Conservation (phyloP, 2,797 vertebrate genomes). For the Anisognathus igniventris region DNA sequence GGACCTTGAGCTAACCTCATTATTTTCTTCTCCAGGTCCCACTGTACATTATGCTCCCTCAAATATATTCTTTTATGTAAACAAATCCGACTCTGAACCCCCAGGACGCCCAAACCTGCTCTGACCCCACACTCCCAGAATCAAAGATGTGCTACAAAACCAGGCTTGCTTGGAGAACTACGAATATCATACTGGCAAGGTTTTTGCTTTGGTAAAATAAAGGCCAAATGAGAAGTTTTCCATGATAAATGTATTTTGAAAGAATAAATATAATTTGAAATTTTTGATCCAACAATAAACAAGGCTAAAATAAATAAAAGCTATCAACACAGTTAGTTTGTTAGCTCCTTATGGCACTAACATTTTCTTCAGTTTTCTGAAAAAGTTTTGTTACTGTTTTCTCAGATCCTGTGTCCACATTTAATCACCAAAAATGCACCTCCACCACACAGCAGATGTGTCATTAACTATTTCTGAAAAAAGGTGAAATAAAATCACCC, state of each 20-base stretch:
- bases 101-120: background rate
- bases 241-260: background rate
- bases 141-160: background rate
- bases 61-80: background rate
- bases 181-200: accelerated
- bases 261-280: background rate
- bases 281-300: background rate
- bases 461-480: conserved; percentile 79
- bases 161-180: background rate
- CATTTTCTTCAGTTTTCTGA: background rate
- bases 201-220: background rate
- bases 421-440: conserved; percentile 64
- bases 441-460: conserved; percentile 75
- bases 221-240: background rate
- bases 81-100: background rate
- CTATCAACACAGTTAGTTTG: background rate
- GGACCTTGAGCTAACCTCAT: background rate
- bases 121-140: background rate
- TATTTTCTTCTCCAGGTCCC: background rate
- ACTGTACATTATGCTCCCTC: background rate
- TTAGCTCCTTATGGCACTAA: background rate
- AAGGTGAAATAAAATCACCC: conserved; percentile 82
- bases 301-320: background rate
- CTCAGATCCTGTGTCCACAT: conserved; percentile 57
- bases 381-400: conserved; percentile 35